phyloP scores from a whole-genome alignment of 2,888 invertebrate species.

The Campopleginae sp. region DNA sequence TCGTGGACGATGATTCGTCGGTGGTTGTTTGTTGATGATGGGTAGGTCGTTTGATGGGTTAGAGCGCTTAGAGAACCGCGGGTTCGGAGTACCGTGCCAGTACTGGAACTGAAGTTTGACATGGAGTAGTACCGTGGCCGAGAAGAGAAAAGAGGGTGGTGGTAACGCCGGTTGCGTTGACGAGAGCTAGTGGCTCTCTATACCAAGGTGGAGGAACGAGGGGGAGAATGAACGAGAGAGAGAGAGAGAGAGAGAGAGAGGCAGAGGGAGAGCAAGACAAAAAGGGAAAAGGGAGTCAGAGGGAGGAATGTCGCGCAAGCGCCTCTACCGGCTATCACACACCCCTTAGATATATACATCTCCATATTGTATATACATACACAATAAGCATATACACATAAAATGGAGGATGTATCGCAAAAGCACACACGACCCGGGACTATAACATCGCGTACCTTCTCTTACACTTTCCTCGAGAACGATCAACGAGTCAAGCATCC shows the following conservation, averaged over 20 bases:
- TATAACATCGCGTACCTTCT: slow-evolving; percentile 33
- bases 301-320: slow-evolving; percentile 71
- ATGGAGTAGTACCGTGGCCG: slow-evolving; percentile 76
- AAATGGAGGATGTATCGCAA: slow-evolving; percentile 34
- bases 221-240: slow-evolving; percentile 23
- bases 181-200: slow-evolving; percentile 71
- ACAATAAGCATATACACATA: not conserved
- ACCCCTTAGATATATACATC: slow-evolving; percentile 36
- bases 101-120: slow-evolving; percentile 82
- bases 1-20: slow-evolving; percentile 31
- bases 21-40: slow-evolving; percentile 33
- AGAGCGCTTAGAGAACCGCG: slow-evolving; percentile 74
- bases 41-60: slow-evolving; percentile 28
- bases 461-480: slow-evolving; percentile 14
- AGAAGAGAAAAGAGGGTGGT: slow-evolving; percentile 75
- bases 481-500: slow-evolving; percentile 69
- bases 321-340: slow-evolving; percentile 70
- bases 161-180: slow-evolving; percentile 78
- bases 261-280: slow-evolving; percentile 17
- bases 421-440: slow-evolving; percentile 27
- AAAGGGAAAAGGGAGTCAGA: slow-evolving; percentile 41
- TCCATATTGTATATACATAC: slow-evolving; percentile 13
- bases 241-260: slow-evolving; percentile 40
- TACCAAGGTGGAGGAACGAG: slow-evolving; percentile 69
- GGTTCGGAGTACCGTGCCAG: slow-evolving; percentile 82